These are phyloP conservation scores for Cheilosia scutellata DNA, from an alignment of 2,888 invertebrate species.

Conservation along the genomic window DNA sequence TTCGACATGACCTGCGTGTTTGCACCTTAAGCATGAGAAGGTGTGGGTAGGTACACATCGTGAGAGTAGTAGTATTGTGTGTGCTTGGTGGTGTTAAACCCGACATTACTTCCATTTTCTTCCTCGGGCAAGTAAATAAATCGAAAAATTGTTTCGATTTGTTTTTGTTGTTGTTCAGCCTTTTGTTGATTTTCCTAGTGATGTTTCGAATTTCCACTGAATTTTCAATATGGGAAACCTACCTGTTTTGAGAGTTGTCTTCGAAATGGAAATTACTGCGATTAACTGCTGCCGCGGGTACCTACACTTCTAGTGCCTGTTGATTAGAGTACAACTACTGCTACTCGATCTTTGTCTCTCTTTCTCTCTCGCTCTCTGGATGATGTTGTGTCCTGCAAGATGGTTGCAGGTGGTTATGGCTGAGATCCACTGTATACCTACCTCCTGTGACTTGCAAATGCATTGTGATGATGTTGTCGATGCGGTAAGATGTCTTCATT, in stretches of 20 bases:
- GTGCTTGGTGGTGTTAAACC: constrained; percentile 36
- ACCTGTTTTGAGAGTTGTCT: constrained; percentile 52
- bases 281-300: constrained; percentile 54
- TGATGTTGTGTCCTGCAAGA: constrained; percentile 33
- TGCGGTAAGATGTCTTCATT: constrained; percentile 64
- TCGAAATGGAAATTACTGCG: constrained; percentile 67
- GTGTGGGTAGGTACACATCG: constrained; percentile 45
- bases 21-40: constrained; percentile 45
- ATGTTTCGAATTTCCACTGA: constrained; percentile 20
- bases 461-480: constrained; percentile 56
- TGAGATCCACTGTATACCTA: constrained; percentile 34
- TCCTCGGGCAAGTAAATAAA: constrained; percentile 59
- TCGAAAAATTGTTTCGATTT: constrained; percentile 64
- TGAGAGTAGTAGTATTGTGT: constrained; percentile 17
- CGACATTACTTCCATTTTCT: constrained; percentile 65
- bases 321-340: constrained; percentile 64
- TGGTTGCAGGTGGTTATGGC: constrained; percentile 64
- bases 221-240: constrained; percentile 56
- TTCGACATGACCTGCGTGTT: constrained; percentile 71
- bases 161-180: constrained; percentile 25
- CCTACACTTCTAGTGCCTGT: constrained; percentile 59
- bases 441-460: constrained; percentile 65
- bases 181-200: constrained; percentile 11
- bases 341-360: neutral
- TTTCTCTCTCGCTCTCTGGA: neutral